Base-by-base conservation (phyloP, 2,888 invertebrate species). In the Steinernema scapterisci region DNA sequence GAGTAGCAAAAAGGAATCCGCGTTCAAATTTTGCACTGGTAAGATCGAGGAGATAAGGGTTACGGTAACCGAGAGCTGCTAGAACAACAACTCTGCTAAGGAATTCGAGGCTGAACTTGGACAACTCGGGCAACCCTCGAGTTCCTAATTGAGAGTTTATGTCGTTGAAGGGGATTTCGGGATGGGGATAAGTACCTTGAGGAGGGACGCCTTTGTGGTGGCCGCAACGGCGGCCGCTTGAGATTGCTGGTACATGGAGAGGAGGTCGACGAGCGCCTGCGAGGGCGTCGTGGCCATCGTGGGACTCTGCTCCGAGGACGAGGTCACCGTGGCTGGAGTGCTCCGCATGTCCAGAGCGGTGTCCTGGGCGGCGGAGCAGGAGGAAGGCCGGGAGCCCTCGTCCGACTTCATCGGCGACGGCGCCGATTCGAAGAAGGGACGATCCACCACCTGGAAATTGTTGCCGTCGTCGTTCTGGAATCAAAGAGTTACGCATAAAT, bases 391-490 rank as follows among this genome's bases (percentile, higher is more conserved):
- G 1, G 63, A 63, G 31, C 63, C 31, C 7, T 63, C 63, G 63
- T 63, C 63, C 31, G 63, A 63, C 63, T 63, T 63, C 63, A 63
- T 63, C 63, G 63, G 63, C 27, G 63, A 63, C 27, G 63, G 31
- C 63, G 63, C 63, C 63, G 63, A 63, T 9, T 63, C 63, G 31
- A 63, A 63, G 63, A 63, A 63, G 25, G 63, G 16, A 3, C 63
- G 48, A 19, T 48, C 48, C 48, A 48, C 63, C 11, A 63, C 63
- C 31, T 63, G 63, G 63, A 63, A 63, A 31, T 63, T 63, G 31
- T 13, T 63, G 63, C 63, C n/a, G 16, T 63, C 63, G 16, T 63
- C 25, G 63, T 16, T 63, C 63, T 63, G 11, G 31, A 63, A 63
- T n/a, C n/a, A n/a, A n/a, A n/a, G 6, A 44, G 45, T n/a, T n/a